Conservation (phyloP, 1,140 invertebrate genomes). For the Muscidifurax raptorellus region DNA sequence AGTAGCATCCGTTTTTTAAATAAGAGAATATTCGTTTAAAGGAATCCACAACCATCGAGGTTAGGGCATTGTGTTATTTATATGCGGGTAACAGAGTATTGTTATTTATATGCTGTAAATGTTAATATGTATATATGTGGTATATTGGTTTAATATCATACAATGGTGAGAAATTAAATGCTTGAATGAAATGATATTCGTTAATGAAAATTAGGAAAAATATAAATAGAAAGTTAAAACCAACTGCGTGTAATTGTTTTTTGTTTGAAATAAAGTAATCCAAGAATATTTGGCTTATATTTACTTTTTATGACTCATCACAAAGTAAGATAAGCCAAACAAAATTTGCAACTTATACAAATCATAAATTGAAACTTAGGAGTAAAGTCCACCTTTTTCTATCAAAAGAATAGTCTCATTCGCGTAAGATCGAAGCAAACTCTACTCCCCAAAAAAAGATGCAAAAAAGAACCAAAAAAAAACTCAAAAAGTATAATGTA, state of each 20-base stretch:
- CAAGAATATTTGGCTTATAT: constrained; percentile 12
- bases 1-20: background rate
- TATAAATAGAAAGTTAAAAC: constrained; percentile 9
- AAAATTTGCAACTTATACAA: background rate
- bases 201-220: constrained; percentile 23
- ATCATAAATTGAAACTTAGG: constrained; percentile 1
- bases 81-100: background rate
- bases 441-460: background rate
- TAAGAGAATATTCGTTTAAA: background rate
- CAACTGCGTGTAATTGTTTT: constrained; percentile 13
- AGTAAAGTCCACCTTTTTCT: background rate
- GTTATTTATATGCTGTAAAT: constrained; percentile 21
- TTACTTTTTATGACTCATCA: background rate
- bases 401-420: background rate
- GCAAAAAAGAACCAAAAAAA: constrained; percentile 42
- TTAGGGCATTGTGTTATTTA: too few species aligned
- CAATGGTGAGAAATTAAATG: background rate
- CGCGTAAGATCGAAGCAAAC: background rate
- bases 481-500: constrained; percentile 72
- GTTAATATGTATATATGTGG: constrained; percentile 43
- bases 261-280: constrained; percentile 21
- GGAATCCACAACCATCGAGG: background rate
- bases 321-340: background rate
- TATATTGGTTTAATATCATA: constrained; percentile 38
- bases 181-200: constrained; percentile 12